phyloP scores from a whole-genome alignment of 2,113 vertebrate species.

The Elanus axillaris region DNA sequence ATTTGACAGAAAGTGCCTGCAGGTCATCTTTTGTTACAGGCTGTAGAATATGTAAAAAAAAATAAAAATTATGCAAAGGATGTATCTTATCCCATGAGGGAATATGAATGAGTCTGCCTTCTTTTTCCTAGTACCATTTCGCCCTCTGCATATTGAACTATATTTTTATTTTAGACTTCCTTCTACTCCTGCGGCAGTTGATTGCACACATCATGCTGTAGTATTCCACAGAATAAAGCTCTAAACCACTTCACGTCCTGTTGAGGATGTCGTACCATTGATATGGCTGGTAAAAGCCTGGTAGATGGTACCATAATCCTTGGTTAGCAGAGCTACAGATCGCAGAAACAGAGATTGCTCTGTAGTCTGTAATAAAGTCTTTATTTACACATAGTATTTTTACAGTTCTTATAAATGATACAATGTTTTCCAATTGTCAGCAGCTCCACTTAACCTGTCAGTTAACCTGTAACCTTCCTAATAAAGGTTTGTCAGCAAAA shows the following conservation, averaged over 20 bases:
- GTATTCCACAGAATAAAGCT: background rate
- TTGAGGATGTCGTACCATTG: background rate
- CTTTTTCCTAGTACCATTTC: background rate
- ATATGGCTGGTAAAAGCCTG: background rate
- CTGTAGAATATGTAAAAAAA: constrained; percentile 29
- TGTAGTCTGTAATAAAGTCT: background rate
- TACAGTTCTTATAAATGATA: background rate
- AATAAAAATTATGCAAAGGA: background rate
- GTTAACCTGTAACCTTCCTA: background rate
- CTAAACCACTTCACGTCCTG: background rate
- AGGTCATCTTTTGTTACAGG: constrained; percentile 20
- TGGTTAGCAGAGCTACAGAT: background rate
- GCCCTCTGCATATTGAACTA: background rate
- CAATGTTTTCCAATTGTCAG: background rate
- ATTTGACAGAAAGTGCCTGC: constrained; percentile 50
- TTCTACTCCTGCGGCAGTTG: background rate
- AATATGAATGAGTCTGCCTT: background rate
- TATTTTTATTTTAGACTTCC: background rate
- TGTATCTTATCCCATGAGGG: background rate
- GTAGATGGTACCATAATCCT: background rate
- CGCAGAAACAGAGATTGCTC: background rate
- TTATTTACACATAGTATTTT: background rate
- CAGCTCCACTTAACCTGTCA: background rate
- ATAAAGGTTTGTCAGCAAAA: background rate
- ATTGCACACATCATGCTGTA: background rate